Base-by-base conservation (phyloP, 1,140 invertebrate species). In the Ylistrum balloti region DNA sequence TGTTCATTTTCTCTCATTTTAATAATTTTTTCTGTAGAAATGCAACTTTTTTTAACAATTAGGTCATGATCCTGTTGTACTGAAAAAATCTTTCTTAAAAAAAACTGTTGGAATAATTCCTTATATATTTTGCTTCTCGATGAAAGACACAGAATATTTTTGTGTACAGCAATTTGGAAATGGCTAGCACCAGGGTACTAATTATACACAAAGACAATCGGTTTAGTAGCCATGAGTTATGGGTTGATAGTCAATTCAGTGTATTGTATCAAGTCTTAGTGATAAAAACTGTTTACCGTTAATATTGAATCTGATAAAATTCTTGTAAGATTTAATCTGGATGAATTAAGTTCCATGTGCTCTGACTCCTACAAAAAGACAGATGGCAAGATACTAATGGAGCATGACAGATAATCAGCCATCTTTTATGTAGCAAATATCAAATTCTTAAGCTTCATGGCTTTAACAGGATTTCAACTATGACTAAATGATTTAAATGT, bases 281-380 rank as follows among this genome's bases (percentile, higher is more conserved):
- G 56, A 74, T 74, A 28, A 74, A 11, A 74, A 28, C 56, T 74
- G 56, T 74, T 74, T 74, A 74, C 56, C 28, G 56, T 74, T 74
- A 74, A 74, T n/a, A n/a, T n/a, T 74, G 56, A 74, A 74, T 74
- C 56, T 74, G 56, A 74, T 74, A 74, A 74, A 74, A 10, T 28
- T 28, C n/a, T 28, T 74, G 13, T 13, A 74, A 28, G 56, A 74
- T 74, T 5, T 7, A 7, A 74, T 74, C 56, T 74, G 5, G 56
- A 74, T n/a, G 56, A 74, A 74, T 74, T 28, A 74, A 74, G 22
- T n/a, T 74, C 9, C 56, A 74, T 74, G 56, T n/a, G 28, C 17
- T 3, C 22, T 74, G 56, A 74, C 56, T 74, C n/a, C 22, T 74
- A 1, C 7, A 28, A 48, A 48, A 28, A 17, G 56, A 74, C 56